Percentiles rank a stretch among this genome's conserved stretches.
phyloP scores from a whole-genome alignment of 2,113 vertebrate species.

The Setophaga kirtlandii region DNA sequence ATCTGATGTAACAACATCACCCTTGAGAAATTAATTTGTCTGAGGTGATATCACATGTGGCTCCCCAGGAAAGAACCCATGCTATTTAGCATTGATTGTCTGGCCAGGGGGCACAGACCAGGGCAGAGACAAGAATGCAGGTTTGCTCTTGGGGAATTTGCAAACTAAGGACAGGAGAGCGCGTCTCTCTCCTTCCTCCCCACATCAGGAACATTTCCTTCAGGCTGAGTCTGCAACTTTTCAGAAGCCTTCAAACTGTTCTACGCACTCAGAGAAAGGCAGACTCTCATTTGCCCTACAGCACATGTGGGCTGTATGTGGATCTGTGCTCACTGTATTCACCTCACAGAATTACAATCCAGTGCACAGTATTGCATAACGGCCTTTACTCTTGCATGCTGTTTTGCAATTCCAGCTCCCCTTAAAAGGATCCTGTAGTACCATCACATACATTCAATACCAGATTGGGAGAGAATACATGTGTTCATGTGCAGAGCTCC shows the following conservation, averaged over 20 bases:
- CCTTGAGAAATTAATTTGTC: not conserved
- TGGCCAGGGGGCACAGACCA: not conserved
- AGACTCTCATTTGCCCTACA: not conserved
- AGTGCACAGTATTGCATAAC: not conserved
- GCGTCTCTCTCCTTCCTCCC: not conserved
- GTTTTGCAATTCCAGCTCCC: not conserved
- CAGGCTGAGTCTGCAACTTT: not conserved
- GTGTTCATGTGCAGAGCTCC: not conserved
- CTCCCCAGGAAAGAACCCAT: not conserved
- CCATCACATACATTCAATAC: not conserved
- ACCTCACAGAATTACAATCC: not conserved
- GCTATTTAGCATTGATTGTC: not conserved
- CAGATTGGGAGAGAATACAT: not conserved
- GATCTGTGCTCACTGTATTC: not conserved
- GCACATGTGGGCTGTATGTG: not conserved
- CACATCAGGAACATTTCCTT: not conserved
- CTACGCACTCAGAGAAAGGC: not conserved
- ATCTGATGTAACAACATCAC: not conserved
- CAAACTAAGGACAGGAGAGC: not conserved
- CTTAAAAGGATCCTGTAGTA: not conserved
- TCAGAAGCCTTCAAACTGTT: not conserved
- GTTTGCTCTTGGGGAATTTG: not conserved
- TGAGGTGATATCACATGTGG: not conserved
- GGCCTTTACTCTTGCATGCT: not conserved
- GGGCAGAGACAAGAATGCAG: not conserved